Percentiles rank a stretch among this genome's conserved stretches.
phyloP scores from a whole-genome alignment of 1,140 invertebrate genomes.

The Nomia melanderi region DNA sequence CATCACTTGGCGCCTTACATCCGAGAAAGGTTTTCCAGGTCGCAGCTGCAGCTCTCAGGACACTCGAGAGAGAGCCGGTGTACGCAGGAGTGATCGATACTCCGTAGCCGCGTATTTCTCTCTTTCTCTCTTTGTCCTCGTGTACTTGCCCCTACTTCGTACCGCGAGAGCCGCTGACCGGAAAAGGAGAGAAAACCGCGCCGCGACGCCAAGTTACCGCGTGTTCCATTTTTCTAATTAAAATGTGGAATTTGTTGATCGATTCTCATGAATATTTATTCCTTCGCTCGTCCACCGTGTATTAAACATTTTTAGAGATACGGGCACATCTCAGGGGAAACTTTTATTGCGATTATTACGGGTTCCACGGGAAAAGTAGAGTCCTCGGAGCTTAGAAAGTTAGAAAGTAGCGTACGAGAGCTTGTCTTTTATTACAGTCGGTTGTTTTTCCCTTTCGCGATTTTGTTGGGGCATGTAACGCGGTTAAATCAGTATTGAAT shows the following conservation, averaged over 20 bases:
- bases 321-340: no score
- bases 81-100: constrained; percentile 7
- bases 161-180: not conserved
- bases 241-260: no score
- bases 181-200: not conserved
- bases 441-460: not conserved
- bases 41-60: not conserved
- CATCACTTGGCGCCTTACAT: constrained; percentile 65
- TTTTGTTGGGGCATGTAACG: not conserved
- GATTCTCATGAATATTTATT: not conserved
- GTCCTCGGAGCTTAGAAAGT: not conserved
- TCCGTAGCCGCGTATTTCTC: not conserved
- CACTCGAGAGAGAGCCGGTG: not conserved
- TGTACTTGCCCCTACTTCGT: not conserved
- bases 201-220: constrained; percentile 31
- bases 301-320: no score
- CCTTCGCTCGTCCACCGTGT: not conserved
- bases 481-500: not conserved
- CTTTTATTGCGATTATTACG: no score
- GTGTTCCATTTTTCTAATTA: not conserved
- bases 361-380: no score
- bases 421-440: not conserved
- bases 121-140: not conserved
- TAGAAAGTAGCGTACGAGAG: not conserved
- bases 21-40: constrained; percentile 36